Evolutionary conservation across 2,797 vertebrate species (phyloP).

Genomic region (Spinus pinus): DNA sequence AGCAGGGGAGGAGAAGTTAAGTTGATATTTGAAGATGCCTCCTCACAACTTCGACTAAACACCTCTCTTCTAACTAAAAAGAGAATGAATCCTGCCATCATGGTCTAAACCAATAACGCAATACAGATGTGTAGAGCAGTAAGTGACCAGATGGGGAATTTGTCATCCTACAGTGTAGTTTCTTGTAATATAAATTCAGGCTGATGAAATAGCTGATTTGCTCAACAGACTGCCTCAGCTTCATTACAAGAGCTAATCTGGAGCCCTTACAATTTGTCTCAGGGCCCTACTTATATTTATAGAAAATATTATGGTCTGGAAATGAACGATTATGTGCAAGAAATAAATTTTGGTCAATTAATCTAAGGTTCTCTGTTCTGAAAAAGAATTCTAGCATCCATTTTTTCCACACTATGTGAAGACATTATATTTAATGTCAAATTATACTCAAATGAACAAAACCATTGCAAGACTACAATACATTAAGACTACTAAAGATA

Average conservation of each 20-base stretch:
- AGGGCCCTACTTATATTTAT: not conserved
- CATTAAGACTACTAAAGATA: conserved; percentile 24
- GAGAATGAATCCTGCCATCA: not conserved
- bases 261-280: conserved; percentile 11
- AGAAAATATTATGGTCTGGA: conserved; percentile 28
- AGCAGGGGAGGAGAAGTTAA: not conserved
- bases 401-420: conserved; percentile 5
- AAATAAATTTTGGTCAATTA: conserved; percentile 26
- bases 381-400: not conserved
- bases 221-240: not conserved
- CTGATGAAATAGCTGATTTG: conserved; percentile 33
- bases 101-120: not conserved
- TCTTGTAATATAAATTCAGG: conserved; percentile 10
- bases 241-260: conserved; percentile 19
- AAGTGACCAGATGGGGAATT: conserved; percentile 30
- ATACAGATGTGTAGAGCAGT: not conserved
- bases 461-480: conserved; percentile 1
- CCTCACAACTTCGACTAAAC: not conserved
- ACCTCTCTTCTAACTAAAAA: not conserved
- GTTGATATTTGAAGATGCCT: not conserved
- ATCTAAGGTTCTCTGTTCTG: not conserved
- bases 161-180: not conserved
- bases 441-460: conserved; percentile 28
- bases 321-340: conserved; percentile 3
- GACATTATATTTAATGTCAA: not conserved